Evolutionary conservation across 1,140 invertebrate genomes (phyloP), one percentile per base, ranked within the genome.

Genomic region (Uloborus diversus): DNA sequence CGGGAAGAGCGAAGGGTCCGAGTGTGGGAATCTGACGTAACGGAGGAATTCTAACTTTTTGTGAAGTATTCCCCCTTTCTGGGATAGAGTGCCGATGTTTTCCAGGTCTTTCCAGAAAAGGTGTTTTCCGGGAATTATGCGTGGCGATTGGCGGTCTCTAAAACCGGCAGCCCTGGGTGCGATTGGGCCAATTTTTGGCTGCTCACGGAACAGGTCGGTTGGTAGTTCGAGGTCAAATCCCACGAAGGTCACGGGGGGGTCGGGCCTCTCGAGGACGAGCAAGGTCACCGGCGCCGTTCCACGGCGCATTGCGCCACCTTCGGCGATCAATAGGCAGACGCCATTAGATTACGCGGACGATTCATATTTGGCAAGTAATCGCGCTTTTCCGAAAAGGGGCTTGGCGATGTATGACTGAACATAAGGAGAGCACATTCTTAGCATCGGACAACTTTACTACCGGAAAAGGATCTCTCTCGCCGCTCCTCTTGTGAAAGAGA

Each of bases 261-360:
- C 23, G 56, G n/a, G 5, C 17, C 20, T 11, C 59, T 62, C 27
- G 57, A 73, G 70, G 70, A 73, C 70, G 57, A 61, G 37, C 70
- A 73, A 73, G 70, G 70, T 73, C 70, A 73, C 32, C 70, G 70
- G 23, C 70, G 56, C 70, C 53, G 57, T 73, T 47, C 30, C 57
- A 73, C 70, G 53, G 70, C 70, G 70, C 70, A 73, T 62, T 73
- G 70, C 70, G 70, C 70, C 70, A 73, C 70, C 70, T 73, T 51
- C 28, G n/a, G 42, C 70, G 70, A 73, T 73, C 70, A 73, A 73
- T 73, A 73, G 70, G 53, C 32, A 62, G 70, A 73, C 59, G 70
- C 70, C 70, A 62, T 51, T 42, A 59, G 37, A 59, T 59, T 32
- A 71, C 20, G n/a, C 28, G 33, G 47, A 59, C 49, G 20, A 27